Evolutionary conservation across 2,113 vertebrate species (phyloP), one percentile per base, ranked within the genome.

Genomic region (Quiscalus mexicanus): DNA sequence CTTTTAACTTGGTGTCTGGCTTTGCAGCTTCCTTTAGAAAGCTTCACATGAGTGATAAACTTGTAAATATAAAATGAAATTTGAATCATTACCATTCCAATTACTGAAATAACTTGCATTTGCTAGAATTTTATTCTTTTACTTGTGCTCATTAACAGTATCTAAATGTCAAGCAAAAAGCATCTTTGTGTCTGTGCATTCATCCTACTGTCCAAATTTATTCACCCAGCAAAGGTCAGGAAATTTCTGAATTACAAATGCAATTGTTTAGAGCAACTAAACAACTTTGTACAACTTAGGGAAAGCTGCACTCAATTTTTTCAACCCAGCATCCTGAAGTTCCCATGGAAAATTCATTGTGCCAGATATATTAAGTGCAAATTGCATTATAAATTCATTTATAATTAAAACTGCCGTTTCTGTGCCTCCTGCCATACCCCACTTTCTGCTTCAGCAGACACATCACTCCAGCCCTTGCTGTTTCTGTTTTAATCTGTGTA

Each of bases 391-490:
- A 71, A 90, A 96, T 80, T 91, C 5, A 96, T 95, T 91, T 89
- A 70, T 91, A 94, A 86, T 92, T 93, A 96, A 96, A 96, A 94
- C 67, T 64, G 47, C 55, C 44, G 60, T 91, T 94, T 95, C 91
- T 84, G 53, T 91, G 71, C 64, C 79, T 91, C 69, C 73, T 96
- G 93, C 80, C 94, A 93, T 80, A 86, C 45, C 68, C 42, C 47
- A 69, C 59, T 52, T 84, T 84, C 84, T 91, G 86, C 71, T 91
- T 91, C 91, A 94, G 83, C 78, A 93, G 78, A 39, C 42, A 35
- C 44, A 85, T 60, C 39, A 6, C 30, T 89, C 76, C 56, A 79
- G 45, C 53, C 55, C 67, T 69, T 52, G 25, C 37, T 85, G 71
- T 18, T 80, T 83, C 50, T 62, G 16, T 65, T 76, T 87, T 85